Conservation (phyloP, 2,888 invertebrate species). For the Abrostola tripartita region DNA sequence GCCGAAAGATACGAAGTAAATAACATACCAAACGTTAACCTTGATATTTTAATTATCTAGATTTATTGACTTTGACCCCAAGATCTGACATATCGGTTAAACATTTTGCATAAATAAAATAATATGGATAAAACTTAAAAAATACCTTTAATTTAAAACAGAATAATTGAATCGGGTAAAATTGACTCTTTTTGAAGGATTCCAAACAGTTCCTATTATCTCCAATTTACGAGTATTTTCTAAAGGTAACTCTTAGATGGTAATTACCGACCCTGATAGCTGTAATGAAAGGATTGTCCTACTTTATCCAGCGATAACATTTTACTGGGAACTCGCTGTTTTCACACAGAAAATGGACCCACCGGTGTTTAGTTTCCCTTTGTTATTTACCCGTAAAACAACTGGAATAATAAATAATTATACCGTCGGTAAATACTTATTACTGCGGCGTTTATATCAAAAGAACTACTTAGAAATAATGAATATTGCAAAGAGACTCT, state of each 20-base stretch:
- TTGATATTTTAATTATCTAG: not conserved
- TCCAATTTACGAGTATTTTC: conserved; percentile 44
- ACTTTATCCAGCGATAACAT: conserved; percentile 52
- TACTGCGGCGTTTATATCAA: conserved; percentile 8
- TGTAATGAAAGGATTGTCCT: conserved; percentile 55
- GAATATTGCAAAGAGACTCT: conserved; percentile 29
- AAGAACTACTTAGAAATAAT: conserved; percentile 23
- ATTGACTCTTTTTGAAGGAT: conserved; percentile 36
- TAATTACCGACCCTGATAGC: conserved; percentile 54
- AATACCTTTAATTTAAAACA: conserved; percentile 4
- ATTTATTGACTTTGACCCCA: not conserved
- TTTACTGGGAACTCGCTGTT: conserved; percentile 43
- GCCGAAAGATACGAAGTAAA: conserved; percentile 1
- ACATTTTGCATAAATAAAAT: conserved; percentile 13
- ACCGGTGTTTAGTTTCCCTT: conserved; percentile 25
- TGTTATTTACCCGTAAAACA: conserved; percentile 36
- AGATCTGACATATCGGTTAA: conserved; percentile 9
- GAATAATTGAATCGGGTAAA: conserved; percentile 31
- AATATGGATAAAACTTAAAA: not conserved
- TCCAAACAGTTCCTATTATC: conserved; percentile 24
- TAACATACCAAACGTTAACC: conserved; percentile 7
- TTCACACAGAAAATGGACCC: conserved; percentile 33
- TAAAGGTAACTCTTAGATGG: conserved; percentile 44
- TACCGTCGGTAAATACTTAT: conserved; percentile 19
- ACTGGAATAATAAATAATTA: conserved; percentile 36